These are phyloP conservation scores for Drosophila ironensis DNA, from an alignment of 1,140 invertebrate genomes.

Conservation along the genomic window DNA sequence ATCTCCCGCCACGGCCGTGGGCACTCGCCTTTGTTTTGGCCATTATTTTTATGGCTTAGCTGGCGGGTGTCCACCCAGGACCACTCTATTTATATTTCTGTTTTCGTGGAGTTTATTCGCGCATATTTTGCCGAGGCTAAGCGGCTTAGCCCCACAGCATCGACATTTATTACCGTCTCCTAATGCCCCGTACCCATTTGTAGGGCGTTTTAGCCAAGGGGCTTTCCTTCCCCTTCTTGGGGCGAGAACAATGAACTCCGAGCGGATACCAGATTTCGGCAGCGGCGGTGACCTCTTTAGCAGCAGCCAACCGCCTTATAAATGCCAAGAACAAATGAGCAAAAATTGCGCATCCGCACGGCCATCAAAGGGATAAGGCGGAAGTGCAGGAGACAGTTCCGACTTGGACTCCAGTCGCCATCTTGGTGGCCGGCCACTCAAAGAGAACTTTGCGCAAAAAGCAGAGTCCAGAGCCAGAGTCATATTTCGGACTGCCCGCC, in stretches of 20 bases:
- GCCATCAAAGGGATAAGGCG: slow-evolving; percentile 33
- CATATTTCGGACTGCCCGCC: slow-evolving; percentile 12
- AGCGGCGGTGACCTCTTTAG: slow-evolving; percentile 48
- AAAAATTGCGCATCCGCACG: slow-evolving; percentile 55
- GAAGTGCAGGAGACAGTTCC: slow-evolving; percentile 45
- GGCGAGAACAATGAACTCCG: slow-evolving; percentile 47
- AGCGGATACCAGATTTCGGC: too few species aligned
- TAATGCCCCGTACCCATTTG: slow-evolving; percentile 58
- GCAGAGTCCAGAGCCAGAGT: not conserved
- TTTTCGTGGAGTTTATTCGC: slow-evolving; percentile 29
- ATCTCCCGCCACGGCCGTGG: slow-evolving; percentile 46
- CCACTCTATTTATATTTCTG: slow-evolving; percentile 24
- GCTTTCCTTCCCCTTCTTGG: slow-evolving; percentile 3
- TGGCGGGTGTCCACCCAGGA: slow-evolving; percentile 2
- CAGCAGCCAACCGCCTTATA: slow-evolving; percentile 28
- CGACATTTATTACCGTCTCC: slow-evolving; percentile 51
- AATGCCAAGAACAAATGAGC: slow-evolving; percentile 53
- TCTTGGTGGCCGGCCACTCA: slow-evolving; percentile 43
- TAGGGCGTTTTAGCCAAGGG: slow-evolving; percentile 40
- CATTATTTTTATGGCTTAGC: slow-evolving; percentile 49
- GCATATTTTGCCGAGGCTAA: slow-evolving; percentile 43
- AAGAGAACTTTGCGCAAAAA: slow-evolving; percentile 43
- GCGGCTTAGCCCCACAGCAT: slow-evolving; percentile 53
- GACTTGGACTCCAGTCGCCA: slow-evolving; percentile 37
- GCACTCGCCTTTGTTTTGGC: slow-evolving; percentile 35